phyloP scores from a whole-genome alignment of 2,888 invertebrate genomes.

The Cloeon dipterum region DNA sequence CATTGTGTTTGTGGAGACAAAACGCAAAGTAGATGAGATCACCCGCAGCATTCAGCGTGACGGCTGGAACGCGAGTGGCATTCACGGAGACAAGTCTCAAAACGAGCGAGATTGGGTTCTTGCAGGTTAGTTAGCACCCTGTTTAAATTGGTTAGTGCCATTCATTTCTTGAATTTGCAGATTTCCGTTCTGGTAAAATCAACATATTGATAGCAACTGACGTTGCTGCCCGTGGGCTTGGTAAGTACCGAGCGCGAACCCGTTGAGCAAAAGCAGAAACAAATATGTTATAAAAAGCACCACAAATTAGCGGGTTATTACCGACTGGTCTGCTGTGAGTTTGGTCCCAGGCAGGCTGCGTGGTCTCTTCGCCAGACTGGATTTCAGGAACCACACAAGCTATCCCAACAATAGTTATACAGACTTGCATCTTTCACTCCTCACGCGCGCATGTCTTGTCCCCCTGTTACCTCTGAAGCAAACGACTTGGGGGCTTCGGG shows the following conservation, averaged over 20 bases:
- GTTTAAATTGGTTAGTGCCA: too few relatives aligned
- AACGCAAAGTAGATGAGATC: constrained; percentile 42
- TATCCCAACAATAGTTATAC: too few relatives aligned
- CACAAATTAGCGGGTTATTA: too few relatives aligned
- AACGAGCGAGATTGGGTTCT: constrained; percentile 37
- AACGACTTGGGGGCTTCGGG: too few relatives aligned
- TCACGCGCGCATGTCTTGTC: too few relatives aligned
- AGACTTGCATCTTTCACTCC: too few relatives aligned
- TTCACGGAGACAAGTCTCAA: constrained; percentile 42
- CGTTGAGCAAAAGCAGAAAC: too few relatives aligned
- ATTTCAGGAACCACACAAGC: too few relatives aligned
- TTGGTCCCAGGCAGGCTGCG: constrained; percentile 1
- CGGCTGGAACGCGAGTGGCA: constrained; percentile 27
- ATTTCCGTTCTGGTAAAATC: not conserved
- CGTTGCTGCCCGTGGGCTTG: not conserved
- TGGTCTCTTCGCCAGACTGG: constrained; percentile 1
- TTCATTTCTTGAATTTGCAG: not conserved
- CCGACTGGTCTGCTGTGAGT: too few relatives aligned
- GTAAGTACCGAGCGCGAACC: too few relatives aligned
- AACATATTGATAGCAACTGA: not conserved
- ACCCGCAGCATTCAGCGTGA: constrained; percentile 34
- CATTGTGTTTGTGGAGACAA: constrained; percentile 48
- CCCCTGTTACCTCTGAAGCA: too few relatives aligned
- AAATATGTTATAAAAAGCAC: too few relatives aligned
- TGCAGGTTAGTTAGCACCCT: constrained; percentile 18